A percentile compares a stretch with the other conserved stretches of the same genome.
phyloP scores from a whole-genome alignment of 2,113 vertebrate species.

The Eolophus roseicapilla region DNA sequence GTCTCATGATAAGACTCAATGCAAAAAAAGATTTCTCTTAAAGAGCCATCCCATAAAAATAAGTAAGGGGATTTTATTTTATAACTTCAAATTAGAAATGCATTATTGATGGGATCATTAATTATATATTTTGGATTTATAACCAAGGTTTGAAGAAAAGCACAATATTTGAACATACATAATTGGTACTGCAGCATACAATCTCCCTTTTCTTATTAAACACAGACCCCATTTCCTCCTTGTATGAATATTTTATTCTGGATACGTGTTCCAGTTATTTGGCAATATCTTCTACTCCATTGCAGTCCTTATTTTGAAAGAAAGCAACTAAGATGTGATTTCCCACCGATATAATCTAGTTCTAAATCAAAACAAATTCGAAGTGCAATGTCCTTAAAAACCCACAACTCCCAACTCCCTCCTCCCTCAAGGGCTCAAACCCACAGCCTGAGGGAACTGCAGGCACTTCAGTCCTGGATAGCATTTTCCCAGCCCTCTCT shows the following conservation, averaged over 20 bases:
- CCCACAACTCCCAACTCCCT: not conserved
- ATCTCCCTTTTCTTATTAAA: conserved; percentile 64
- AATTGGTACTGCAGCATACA: not conserved
- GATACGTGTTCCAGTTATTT: conserved; percentile 58
- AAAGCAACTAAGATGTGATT: not conserved
- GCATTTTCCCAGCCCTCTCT: not conserved
- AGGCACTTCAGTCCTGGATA: not conserved
- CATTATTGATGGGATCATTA: conserved; percentile 76
- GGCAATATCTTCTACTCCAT: conserved; percentile 27
- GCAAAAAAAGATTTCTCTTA: not conserved
- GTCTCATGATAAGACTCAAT: conserved; percentile 7
- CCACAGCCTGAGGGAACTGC: not conserved
- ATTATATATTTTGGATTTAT: conserved; percentile 72
- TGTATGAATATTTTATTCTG: conserved; percentile 75
- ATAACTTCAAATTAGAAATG: conserved; percentile 71
- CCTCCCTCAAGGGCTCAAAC: not conserved
- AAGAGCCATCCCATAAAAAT: conserved; percentile 6
- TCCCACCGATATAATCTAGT: not conserved
- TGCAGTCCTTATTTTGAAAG: conserved; percentile 27
- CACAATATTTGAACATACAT: conserved; percentile 46
- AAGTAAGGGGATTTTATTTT: conserved; percentile 44
- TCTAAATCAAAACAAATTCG: not conserved
- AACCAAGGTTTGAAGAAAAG: conserved; percentile 46
- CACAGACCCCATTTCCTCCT: conserved; percentile 46
- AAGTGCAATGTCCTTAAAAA: not conserved